Evolutionary conservation across 2,888 invertebrate species (phyloP).

Genomic region (Meteorus colon): DNA sequence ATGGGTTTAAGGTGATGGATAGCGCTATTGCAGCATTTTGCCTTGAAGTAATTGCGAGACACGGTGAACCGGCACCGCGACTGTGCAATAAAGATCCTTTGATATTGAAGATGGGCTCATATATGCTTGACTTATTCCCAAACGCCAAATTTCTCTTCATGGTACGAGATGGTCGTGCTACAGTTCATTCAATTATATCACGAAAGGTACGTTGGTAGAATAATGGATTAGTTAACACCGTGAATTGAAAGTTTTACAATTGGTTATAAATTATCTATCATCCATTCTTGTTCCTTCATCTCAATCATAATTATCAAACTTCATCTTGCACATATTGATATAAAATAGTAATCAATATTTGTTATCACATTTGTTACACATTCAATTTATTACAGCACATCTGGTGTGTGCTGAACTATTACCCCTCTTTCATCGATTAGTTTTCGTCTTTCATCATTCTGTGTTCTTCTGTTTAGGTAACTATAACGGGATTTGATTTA

Average conservation of each 20-base stretch:
- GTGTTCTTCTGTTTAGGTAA: constrained; percentile 74
- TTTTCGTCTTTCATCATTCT: not conserved
- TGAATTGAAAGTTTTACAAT: no score
- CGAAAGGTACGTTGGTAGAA: constrained; percentile 80
- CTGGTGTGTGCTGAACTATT: not conserved
- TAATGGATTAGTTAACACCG: no score
- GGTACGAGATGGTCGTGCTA: constrained; percentile 98
- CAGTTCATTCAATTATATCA: constrained; percentile 98
- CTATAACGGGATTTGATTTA: constrained; percentile 95
- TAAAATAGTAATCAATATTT: no score
- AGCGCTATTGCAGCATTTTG: constrained; percentile 98
- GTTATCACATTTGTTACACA: no score
- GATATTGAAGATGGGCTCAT: constrained; percentile 96
- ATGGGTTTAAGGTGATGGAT: constrained; percentile 82
- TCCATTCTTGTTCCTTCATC: no score
- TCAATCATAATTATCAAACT: no score
- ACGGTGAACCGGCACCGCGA: constrained; percentile 95
- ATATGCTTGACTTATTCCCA: constrained; percentile 95
- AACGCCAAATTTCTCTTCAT: constrained; percentile 98
- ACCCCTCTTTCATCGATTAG: constrained; percentile 9
- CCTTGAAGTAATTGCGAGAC: constrained; percentile 95
- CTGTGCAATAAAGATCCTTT: constrained; percentile 99
- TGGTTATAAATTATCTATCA: no score
- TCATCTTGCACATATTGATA: no score
- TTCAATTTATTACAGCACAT: no score